phyloP scores from a whole-genome alignment of 2,888 invertebrate species.

The Orthonychiurus folsomi region DNA sequence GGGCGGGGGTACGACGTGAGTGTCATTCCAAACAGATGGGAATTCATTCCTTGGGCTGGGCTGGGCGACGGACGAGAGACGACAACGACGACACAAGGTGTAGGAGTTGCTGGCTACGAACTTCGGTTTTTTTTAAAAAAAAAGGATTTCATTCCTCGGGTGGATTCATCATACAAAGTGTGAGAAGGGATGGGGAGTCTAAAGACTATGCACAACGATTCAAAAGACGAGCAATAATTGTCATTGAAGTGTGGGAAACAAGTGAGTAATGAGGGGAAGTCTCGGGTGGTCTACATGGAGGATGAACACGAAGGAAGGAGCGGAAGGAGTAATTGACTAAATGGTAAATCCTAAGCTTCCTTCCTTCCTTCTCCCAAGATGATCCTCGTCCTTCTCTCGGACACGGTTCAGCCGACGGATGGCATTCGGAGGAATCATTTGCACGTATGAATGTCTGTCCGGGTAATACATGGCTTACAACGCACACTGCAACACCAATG shows the following conservation, averaged over 20 bases:
- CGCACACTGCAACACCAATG: conserved; percentile 48
- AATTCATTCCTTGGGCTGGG: not conserved
- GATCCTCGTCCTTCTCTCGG: too few relatives aligned
- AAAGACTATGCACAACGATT: too few relatives aligned
- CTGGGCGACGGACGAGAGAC: too few relatives aligned
- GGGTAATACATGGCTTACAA: conserved; percentile 47
- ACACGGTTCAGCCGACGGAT: too few relatives aligned
- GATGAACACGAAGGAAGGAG: conserved; percentile 15
- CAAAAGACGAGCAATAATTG: conserved; percentile 23
- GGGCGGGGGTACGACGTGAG: not conserved
- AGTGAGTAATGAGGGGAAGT: conserved; percentile 20
- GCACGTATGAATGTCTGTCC: conserved; percentile 45
- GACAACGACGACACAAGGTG: not conserved
- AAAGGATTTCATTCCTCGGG: not conserved
- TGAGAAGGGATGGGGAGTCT: too few relatives aligned
- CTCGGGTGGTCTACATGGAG: conserved; percentile 10
- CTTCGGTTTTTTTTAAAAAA: not conserved
- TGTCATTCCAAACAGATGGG: not conserved
- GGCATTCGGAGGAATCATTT: too few relatives aligned
- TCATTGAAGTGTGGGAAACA: conserved; percentile 19
- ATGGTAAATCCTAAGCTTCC: conserved; percentile 17
- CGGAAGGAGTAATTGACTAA: conserved; percentile 26
- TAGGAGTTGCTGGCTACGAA: not conserved
- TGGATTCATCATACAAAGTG: not conserved
- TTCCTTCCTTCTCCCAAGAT: not conserved